phyloP scores from a whole-genome alignment of 1,140 invertebrate genomes.

The Tetragonula clypearis region DNA sequence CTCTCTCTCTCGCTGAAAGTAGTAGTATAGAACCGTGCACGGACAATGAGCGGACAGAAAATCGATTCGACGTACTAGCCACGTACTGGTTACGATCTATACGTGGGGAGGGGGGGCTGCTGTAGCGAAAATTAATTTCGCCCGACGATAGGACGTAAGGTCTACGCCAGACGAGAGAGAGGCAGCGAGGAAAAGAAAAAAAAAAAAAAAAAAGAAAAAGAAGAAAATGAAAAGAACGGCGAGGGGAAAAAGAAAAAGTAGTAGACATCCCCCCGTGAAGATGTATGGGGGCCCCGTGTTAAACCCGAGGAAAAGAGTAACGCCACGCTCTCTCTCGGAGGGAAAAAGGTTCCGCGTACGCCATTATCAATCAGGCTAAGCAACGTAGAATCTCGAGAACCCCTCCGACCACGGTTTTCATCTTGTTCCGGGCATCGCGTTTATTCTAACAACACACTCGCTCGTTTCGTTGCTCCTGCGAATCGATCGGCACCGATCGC shows the following conservation, averaged over 20 bases:
- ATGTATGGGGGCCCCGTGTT: conserved; percentile 39
- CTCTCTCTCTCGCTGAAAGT: neutral
- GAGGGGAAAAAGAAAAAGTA: neutral
- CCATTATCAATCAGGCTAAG: conserved; percentile 60
- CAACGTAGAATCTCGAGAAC: conserved; percentile 45
- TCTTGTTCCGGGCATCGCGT: neutral
- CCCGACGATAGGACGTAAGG: neutral
- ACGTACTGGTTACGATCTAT: neutral
- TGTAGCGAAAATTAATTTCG: conserved; percentile 17
- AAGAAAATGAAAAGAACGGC: neutral
- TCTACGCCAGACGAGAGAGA: too few species aligned
- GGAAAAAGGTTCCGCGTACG: conserved; percentile 35
- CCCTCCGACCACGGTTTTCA: conserved; percentile 35
- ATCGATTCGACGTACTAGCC: neutral
- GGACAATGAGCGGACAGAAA: neutral
- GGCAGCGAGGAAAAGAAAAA: neutral
- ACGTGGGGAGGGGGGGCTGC: too few species aligned
- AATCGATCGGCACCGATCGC: neutral
- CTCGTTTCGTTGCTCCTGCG: neutral
- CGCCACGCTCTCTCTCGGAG: neutral
- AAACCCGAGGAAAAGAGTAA: conserved; percentile 30
- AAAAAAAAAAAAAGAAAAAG: neutral
- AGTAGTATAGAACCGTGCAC: neutral
- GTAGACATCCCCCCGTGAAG: conserved; percentile 16
- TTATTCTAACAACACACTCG: too few species aligned